A percentile compares a stretch with the other conserved stretches of the same genome.
phyloP scores from a whole-genome alignment of 2,888 invertebrate species.

The Tupiocoris notatus region DNA sequence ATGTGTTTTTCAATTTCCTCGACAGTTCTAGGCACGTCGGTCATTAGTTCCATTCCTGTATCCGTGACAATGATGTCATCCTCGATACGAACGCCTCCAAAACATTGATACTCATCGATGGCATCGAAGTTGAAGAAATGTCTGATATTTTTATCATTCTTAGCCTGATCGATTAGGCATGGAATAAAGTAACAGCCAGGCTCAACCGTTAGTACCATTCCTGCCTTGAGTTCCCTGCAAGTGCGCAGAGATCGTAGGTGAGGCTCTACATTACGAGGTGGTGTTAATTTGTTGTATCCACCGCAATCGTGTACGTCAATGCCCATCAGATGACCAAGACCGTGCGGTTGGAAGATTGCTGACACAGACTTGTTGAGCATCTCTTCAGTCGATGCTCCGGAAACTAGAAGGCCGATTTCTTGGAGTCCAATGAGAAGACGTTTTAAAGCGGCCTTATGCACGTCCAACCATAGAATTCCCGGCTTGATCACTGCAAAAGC shows the following conservation, averaged over 20 bases:
- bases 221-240: slow-evolving; percentile 67
- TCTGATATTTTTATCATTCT: slow-evolving; percentile 67
- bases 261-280: slow-evolving; percentile 65
- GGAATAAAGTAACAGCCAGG: slow-evolving; percentile 95
- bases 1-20: slow-evolving; percentile 37
- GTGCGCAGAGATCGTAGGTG: slow-evolving; percentile 79
- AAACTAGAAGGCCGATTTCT: slow-evolving; percentile 1
- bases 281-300: slow-evolving; percentile 76
- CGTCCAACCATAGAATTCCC: slow-evolving; percentile 55
- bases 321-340: slow-evolving; percentile 92
- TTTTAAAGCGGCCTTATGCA: slow-evolving; percentile 10
- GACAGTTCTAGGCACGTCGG: slow-evolving; percentile 43
- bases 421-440: slow-evolving; percentile 19
- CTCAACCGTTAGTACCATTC: slow-evolving; percentile 94
- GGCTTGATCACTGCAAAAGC: slow-evolving; percentile 81
- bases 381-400: background rate
- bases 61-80: slow-evolving; percentile 90
- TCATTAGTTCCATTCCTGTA: slow-evolving; percentile 58
- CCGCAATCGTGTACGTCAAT: slow-evolving; percentile 97
- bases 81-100: slow-evolving; percentile 96
- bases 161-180: slow-evolving; percentile 76
- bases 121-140: slow-evolving; percentile 74
- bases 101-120: slow-evolving; percentile 73
- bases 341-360: slow-evolving; percentile 92
- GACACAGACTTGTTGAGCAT: slow-evolving; percentile 30